These are phyloP conservation scores for Erpornis zantholeuca DNA, from an alignment of 2,113 vertebrate species.

Conservation along the genomic window DNA sequence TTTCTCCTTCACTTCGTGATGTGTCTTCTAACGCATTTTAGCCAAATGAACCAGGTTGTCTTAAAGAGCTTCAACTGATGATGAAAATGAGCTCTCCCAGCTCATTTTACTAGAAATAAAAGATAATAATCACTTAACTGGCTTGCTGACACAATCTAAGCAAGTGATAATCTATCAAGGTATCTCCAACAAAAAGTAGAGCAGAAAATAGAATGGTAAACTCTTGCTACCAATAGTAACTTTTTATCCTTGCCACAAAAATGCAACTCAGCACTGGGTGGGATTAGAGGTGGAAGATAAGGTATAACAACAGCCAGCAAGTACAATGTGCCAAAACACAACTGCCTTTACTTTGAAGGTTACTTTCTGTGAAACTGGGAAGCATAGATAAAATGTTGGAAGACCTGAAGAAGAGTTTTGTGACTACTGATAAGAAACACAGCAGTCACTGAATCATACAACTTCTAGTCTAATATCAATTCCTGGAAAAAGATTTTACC, in stretches of 20 bases:
- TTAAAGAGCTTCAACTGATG: neutral
- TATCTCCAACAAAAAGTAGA: neutral
- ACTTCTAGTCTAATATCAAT: neutral
- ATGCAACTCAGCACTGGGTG: neutral
- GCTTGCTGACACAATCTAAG: neutral
- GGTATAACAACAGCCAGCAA: neutral
- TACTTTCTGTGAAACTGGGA: neutral
- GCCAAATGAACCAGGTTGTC: neutral
- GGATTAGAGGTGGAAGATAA: neutral
- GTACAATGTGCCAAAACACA: neutral
- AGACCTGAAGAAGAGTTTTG: neutral
- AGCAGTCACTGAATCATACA: neutral
- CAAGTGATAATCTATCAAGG: neutral
- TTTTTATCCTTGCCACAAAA: neutral
- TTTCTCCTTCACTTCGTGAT: neutral
- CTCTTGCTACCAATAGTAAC: neutral
- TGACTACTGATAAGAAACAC: neutral
- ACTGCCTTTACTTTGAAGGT: neutral
- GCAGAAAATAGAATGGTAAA: neutral
- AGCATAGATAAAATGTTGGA: neutral
- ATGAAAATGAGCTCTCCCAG: neutral
- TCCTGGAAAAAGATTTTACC: neutral
- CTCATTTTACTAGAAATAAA: neutral
- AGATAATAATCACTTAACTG: neutral
- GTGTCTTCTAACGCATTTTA: neutral